Evolutionary conservation across 2,113 vertebrate genomes (phyloP).

Genomic region (Tapirus terrestris): DNA sequence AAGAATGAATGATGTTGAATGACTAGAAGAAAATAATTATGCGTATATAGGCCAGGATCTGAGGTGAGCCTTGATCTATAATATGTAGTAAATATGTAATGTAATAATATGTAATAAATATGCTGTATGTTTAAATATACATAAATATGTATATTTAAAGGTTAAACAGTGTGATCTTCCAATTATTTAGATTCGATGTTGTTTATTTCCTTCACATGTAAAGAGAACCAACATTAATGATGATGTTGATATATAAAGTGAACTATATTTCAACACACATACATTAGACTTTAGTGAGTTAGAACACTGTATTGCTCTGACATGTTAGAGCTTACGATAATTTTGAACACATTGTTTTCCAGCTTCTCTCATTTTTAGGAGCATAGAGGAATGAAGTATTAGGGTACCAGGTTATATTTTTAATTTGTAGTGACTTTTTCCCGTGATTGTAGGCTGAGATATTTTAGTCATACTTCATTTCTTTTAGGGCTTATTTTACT

Average conservation of each 20-base stretch:
- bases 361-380: not conserved
- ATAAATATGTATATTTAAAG: not conserved
- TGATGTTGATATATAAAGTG: not conserved
- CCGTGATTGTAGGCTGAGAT: not conserved
- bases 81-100: too few relatives aligned
- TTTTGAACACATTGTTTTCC: not conserved
- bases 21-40: not conserved
- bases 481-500: slow-evolving; percentile 26
- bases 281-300: not conserved
- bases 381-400: not conserved
- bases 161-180: not conserved
- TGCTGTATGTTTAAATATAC: not conserved
- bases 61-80: not conserved
- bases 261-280: not conserved
- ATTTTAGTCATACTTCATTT: slow-evolving; percentile 28
- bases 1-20: not conserved
- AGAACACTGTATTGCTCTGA: not conserved
- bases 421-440: not conserved
- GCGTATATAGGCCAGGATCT: not conserved
- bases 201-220: not conserved
- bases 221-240: not conserved
- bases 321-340: not conserved
- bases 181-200: not conserved
- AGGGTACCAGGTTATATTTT: slow-evolving; percentile 18
- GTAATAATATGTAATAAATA: not conserved